Evolutionary conservation across 2,888 invertebrate genomes (phyloP).

Genomic region (Drepana falcataria): DNA sequence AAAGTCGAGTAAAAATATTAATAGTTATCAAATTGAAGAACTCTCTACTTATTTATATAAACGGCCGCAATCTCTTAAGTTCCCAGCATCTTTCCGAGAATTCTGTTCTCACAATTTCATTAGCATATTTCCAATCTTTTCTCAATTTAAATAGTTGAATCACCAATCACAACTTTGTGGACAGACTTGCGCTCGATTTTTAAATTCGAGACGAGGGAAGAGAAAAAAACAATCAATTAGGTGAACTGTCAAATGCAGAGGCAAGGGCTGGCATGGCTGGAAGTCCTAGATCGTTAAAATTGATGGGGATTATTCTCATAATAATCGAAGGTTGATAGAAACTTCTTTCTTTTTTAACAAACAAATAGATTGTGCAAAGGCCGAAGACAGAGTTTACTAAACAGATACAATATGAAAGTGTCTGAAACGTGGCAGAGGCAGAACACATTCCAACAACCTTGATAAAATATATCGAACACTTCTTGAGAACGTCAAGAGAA

Average conservation of each 20-base stretch:
- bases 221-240: constrained; percentile 70
- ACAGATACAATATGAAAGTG: too few species aligned
- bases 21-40: too few species aligned
- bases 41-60: too few species aligned
- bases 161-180: constrained; percentile 51
- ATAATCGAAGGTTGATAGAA: constrained; percentile 14
- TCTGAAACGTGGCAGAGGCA: too few species aligned
- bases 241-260: constrained; percentile 63
- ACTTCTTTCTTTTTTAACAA: constrained; percentile 3
- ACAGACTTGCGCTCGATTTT: constrained; percentile 33
- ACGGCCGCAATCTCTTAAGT: background rate
- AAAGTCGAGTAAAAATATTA: too few species aligned
- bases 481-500: too few species aligned
- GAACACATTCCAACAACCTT: too few species aligned
- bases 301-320: constrained; percentile 8
- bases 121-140: constrained; percentile 43
- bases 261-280: constrained; percentile 24
- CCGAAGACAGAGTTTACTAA: too few species aligned
- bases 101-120: constrained; percentile 12
- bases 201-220: constrained; percentile 40
- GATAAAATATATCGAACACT: too few species aligned
- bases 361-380: background rate
- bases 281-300: constrained; percentile 17
- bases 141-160: constrained; percentile 47
- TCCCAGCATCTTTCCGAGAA: background rate